A percentile compares a stretch with the other conserved stretches of the same genome.
These are phyloP conservation scores for Salvelinus sp. DNA, from an alignment of 2,113 vertebrate genomes.

Conservation along the genomic window DNA sequence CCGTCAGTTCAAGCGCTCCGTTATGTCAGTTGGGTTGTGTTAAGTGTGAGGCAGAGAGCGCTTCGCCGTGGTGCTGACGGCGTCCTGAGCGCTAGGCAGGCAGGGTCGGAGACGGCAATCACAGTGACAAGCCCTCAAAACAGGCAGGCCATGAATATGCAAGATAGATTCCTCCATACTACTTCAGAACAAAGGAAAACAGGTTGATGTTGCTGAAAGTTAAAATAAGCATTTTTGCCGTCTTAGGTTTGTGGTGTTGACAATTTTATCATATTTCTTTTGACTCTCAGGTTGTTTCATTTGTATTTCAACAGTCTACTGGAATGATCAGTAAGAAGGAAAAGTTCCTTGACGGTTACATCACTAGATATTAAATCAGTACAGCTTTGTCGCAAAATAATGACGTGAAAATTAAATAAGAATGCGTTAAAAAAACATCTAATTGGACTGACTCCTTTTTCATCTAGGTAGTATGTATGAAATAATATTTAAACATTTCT, in stretches of 20 bases:
- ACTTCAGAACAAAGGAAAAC: slow-evolving; percentile 36
- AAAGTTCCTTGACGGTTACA: slow-evolving; percentile 58
- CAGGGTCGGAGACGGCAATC: slow-evolving; percentile 61
- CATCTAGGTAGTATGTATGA: slow-evolving; percentile 31
- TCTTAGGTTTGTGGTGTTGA: slow-evolving; percentile 63
- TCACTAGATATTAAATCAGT: slow-evolving; percentile 66
- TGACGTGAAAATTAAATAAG: slow-evolving; percentile 23
- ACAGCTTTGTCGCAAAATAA: slow-evolving; percentile 66
- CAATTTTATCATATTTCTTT: slow-evolving; percentile 63
- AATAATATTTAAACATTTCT: background rate
- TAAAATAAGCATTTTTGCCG: slow-evolving; percentile 76
- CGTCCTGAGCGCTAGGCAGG: background rate
- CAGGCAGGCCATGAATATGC: slow-evolving; percentile 90
- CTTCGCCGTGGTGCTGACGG: background rate
- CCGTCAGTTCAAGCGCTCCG: slow-evolving; percentile 84
- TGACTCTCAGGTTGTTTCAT: slow-evolving; percentile 53
- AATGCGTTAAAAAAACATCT: slow-evolving; percentile 23
- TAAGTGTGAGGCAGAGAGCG: slow-evolving; percentile 82
- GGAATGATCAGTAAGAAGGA: slow-evolving; percentile 15
- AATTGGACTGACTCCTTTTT: slow-evolving; percentile 59
- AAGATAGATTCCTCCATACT: slow-evolving; percentile 71
- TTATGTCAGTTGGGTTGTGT: slow-evolving; percentile 83
- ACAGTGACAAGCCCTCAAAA: slow-evolving; percentile 85
- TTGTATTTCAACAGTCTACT: slow-evolving; percentile 41
- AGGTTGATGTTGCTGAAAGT: slow-evolving; percentile 71